Evolutionary conservation across 2,888 invertebrate genomes (phyloP).

Genomic region (Folsomia manolachei): DNA sequence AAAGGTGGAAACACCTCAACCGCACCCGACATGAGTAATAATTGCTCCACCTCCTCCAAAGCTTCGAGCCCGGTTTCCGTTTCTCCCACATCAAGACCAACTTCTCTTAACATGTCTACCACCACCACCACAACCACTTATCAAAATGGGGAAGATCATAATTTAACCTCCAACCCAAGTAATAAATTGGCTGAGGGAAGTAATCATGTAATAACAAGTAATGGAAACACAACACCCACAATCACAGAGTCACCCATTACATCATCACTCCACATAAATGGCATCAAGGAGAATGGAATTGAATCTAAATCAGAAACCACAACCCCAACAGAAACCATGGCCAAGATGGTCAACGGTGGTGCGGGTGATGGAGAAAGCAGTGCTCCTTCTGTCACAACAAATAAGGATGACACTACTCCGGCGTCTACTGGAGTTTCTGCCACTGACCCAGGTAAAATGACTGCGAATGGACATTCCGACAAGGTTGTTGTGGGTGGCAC

Average conservation of each 20-base stretch:
- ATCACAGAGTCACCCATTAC: slow-evolving; percentile 53
- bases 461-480: slow-evolving; percentile 5
- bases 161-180: slow-evolving; percentile 12
- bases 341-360: neutral
- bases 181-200: slow-evolving; percentile 49
- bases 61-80: slow-evolving; percentile 46
- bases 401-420: too few species aligned
- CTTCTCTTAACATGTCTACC: slow-evolving; percentile 53
- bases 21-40: slow-evolving; percentile 5
- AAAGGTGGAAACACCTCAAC: slow-evolving; percentile 17
- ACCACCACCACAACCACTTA: slow-evolving; percentile 55
- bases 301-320: neutral
- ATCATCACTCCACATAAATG: slow-evolving; percentile 22
- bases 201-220: slow-evolving; percentile 53
- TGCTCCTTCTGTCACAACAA: neutral
- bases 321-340: slow-evolving; percentile 10
- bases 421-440: neutral
- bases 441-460: slow-evolving; percentile 13
- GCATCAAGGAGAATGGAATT: neutral
- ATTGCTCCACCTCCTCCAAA: slow-evolving; percentile 41
- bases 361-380: neutral
- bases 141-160: slow-evolving; percentile 52
- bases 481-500: neutral
- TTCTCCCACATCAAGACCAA: slow-evolving; percentile 46
- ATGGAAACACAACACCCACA: slow-evolving; percentile 54